Conservation (phyloP, 2,797 vertebrate genomes). For the Phrynocephalus forsythii region DNA sequence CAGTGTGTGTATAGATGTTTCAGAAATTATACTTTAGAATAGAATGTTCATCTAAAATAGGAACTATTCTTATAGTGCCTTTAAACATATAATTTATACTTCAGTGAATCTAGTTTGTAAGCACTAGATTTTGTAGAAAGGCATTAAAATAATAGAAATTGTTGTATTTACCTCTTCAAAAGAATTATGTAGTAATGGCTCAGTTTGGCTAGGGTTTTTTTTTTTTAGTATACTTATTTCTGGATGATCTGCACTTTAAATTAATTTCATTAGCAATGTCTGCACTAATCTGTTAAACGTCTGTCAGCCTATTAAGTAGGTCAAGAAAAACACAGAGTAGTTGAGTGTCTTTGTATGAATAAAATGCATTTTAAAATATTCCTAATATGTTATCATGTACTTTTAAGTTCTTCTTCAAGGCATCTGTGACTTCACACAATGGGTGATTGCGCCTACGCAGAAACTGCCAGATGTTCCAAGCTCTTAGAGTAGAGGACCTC, state of each 20-base stretch:
- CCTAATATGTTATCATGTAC: background rate
- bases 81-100: constrained; percentile 26
- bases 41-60: constrained; percentile 50
- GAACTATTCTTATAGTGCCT: constrained; percentile 42
- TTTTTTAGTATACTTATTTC: background rate
- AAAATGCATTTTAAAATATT: background rate
- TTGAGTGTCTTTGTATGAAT: background rate
- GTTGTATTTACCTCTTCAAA: constrained; percentile 33
- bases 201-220: constrained; percentile 10
- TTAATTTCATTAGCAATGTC: background rate
- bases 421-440: background rate
- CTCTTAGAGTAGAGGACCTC: too few species aligned
- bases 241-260: background rate
- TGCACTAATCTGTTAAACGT: background rate
- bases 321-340: background rate
- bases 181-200: constrained; percentile 39
- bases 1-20: constrained; percentile 48
- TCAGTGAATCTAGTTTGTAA: constrained; percentile 55
- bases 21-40: constrained; percentile 62
- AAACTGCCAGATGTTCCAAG: too few species aligned
- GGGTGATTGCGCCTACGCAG: too few species aligned
- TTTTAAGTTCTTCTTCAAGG: background rate
- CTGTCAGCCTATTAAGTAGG: background rate
- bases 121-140: constrained; percentile 36
- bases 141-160: constrained; percentile 51